Percentiles rank a stretch among this genome's conserved stretches.
Evolutionary conservation across 2,888 invertebrate species (phyloP).

Genomic region (Monochamus alternatus): DNA sequence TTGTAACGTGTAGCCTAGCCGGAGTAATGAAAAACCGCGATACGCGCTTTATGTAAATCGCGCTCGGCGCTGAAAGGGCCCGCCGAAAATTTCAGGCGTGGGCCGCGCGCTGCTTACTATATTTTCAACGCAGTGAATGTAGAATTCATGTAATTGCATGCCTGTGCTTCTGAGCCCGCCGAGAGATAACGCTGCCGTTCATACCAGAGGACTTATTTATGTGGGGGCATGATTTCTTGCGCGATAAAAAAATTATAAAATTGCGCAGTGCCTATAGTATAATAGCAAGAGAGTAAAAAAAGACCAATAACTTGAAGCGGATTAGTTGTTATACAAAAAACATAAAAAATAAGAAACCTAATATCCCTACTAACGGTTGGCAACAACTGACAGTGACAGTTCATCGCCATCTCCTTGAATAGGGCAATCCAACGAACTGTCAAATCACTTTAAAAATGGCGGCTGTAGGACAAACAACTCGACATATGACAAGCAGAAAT

Average conservation of each 20-base stretch:
- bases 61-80: slow-evolving; percentile 28
- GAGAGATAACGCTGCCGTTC: slow-evolving; percentile 20
- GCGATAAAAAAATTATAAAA: not conserved
- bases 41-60: slow-evolving; percentile 64
- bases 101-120: slow-evolving; percentile 19
- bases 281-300: not conserved
- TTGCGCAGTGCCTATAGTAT: not conserved
- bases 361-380: no score
- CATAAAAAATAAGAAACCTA: no score
- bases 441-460: no score
- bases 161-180: slow-evolving; percentile 1
- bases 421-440: no score
- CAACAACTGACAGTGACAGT: no score
- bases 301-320: not conserved
- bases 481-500: no score
- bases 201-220: slow-evolving; percentile 3
- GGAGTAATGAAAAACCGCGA: slow-evolving; percentile 64
- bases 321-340: no score
- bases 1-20: slow-evolving; percentile 54
- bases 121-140: slow-evolving; percentile 22
- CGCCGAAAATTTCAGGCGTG: slow-evolving; percentile 9
- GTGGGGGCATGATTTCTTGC: not conserved
- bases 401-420: no score
- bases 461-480: no score
- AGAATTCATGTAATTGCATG: slow-evolving; percentile 30